Evolutionary conservation across 1,140 invertebrate species (phyloP).

Genomic region (Lordiphosa collinella): DNA sequence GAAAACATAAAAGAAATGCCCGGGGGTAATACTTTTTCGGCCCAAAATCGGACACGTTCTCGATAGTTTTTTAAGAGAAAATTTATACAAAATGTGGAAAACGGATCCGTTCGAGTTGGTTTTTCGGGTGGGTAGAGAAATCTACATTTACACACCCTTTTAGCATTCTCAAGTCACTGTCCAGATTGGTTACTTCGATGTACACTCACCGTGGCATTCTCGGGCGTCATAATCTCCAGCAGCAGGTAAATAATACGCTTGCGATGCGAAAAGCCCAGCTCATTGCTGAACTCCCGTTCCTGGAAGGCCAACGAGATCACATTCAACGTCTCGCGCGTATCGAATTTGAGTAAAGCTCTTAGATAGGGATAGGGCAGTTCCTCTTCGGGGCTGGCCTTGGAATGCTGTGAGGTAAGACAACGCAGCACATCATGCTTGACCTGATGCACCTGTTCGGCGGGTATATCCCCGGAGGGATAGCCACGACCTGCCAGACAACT

Average conservation of each 20-base stretch:
- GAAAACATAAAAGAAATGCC: too few species aligned
- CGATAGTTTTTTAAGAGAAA: too few species aligned
- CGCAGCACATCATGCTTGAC: constrained; percentile 88
- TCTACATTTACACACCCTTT: too few species aligned
- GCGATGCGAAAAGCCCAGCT: constrained; percentile 86
- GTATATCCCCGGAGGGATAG: constrained; percentile 93
- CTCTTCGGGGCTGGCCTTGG: constrained; percentile 83
- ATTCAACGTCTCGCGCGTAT: constrained; percentile 94
- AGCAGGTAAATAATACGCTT: constrained; percentile 91
- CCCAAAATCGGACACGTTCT: too few species aligned
- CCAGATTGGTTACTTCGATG: too few species aligned
- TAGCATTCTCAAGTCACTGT: too few species aligned
- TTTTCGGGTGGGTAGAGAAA: too few species aligned
- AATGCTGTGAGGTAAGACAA: constrained; percentile 85
- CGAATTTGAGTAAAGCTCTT: constrained; percentile 89
- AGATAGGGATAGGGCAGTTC: constrained; percentile 90
- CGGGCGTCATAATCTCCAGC: constrained; percentile 87
- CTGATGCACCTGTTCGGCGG: constrained; percentile 84
- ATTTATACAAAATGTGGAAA: too few species aligned
- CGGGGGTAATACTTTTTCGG: too few species aligned
- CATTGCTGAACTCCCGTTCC: constrained; percentile 88
- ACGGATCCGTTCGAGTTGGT: too few species aligned
- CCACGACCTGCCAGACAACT: constrained; percentile 95
- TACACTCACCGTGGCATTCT: constrained; percentile 84
- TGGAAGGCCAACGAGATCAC: constrained; percentile 93